Conservation (phyloP, 2,797 vertebrate species). For the Enteromius fasciolatus region DNA sequence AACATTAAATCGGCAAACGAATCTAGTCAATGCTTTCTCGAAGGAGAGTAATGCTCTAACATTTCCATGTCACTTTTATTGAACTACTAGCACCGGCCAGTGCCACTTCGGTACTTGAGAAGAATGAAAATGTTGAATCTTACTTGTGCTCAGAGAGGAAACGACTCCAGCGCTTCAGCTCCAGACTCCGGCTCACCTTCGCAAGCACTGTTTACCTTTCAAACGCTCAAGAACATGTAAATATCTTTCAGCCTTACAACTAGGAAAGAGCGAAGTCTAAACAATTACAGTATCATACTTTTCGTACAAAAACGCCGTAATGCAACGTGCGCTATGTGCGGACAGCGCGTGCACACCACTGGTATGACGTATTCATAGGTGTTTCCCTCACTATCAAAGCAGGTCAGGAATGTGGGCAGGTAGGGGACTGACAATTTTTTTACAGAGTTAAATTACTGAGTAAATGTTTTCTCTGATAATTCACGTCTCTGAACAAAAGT, state of each 20-base stretch:
- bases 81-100: neutral
- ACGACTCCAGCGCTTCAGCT: neutral
- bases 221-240: neutral
- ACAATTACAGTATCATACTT: neutral
- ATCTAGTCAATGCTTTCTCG: neutral
- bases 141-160: conserved; percentile 13
- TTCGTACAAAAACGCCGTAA: neutral
- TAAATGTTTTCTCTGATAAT: neutral
- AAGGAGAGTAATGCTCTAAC: neutral
- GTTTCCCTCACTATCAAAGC: neutral
- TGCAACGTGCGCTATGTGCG: neutral
- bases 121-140: neutral
- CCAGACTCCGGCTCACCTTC: conserved; percentile 24
- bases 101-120: neutral
- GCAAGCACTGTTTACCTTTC: neutral
- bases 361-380: conserved; percentile 36
- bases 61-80: neutral
- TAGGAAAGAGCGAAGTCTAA: neutral
- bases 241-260: neutral
- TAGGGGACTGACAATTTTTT: neutral
- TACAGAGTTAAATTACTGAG: neutral
- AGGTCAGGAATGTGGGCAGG: conserved; percentile 10
- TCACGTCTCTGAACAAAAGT: neutral
- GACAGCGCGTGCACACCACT: neutral
- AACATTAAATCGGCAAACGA: neutral